Evolutionary conservation across 2,113 vertebrate species (phyloP), one percentile per base, ranked within the genome.

Genomic region (Geococcyx californianus): DNA sequence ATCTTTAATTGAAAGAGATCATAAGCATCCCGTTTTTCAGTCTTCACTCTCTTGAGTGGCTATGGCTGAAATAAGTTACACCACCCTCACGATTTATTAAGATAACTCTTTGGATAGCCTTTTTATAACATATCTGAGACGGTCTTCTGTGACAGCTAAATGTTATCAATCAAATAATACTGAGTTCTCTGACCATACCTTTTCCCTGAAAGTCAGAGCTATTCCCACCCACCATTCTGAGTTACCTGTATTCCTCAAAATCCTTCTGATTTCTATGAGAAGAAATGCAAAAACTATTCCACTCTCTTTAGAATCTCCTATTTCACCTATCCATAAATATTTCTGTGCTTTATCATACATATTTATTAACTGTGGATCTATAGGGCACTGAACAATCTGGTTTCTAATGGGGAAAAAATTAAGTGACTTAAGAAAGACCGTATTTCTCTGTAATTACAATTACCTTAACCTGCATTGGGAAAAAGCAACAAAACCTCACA

Each of bases 391-490:
- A 70, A 33, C 11, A 88, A 63, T 23, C 49, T 83, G 55, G 2
- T 86, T 80, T 40, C 26, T 56, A 77, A 90, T 3, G 1, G 2
- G 8, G 26, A 64, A 86, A 85, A 95, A 58, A 58, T 1, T 16
- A 19, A 42, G 6, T 33, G 16, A 77, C 23, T 89, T 85, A 40
- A 82, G 15, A 14, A 84, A 91, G 51, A 83, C 42, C 20, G 80
- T 74, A 52, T 86, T 92, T 80, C 34, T 72, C 81, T 64, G 4
- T 64, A 88, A 73, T 62, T 91, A n/a, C 23, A 83, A 56, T 21
- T 78, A 72, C 12, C 9, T 75, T 72, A 92, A 56, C 28, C 13
- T 67, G 25, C 47, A 70, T 33, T 47, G 56, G 7, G 4, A 26
- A 64, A 68, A 13, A 0, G 3, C 31, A 77, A 72, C 24, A 44